Base-by-base conservation (phyloP, 2,888 invertebrate species). In the Rhogogaster chlorosoma region DNA sequence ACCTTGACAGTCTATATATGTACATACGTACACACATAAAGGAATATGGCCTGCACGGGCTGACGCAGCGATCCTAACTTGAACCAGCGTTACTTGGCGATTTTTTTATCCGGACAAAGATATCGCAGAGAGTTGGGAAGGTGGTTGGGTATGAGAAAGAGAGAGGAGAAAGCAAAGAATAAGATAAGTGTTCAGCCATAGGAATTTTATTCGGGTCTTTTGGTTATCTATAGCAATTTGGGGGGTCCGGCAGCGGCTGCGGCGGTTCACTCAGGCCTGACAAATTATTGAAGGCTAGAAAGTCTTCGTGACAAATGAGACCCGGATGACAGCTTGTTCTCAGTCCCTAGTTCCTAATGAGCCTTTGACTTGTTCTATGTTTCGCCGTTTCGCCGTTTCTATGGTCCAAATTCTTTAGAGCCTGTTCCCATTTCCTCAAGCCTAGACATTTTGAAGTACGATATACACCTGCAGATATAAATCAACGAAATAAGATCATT, bases 251-350 rank as follows among this genome's bases (percentile, higher is more conserved):
- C 80, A 12, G 45, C 18, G 45, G 45, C 67, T 29, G 84, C 82
- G 83, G 84, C 83, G 83, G 73, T 85, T 82, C 49, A 85, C 32
- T 84, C 83, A 86, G 82, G 71, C 29, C 85, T 87, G 88, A 88
- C 87, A 87, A 88, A 87, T 88, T 85, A 87, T 86, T 86, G 80
- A 86, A 87, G 85, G 86, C 86, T 84, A 84, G 82, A 86, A 86
- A 86, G 84, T 85, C 84, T 75, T 26, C 36, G 57, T 57, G 88
- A 88, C 88, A 88, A 88, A 88, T 87, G 88, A 88, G 84, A 83
- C 73, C 67, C 80, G 84, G 83, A 86, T 83, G 87, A 85, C 87
- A 85, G 86, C 86, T 86, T 88, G 87, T 86, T 89, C 87, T 84
- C 86, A 15, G 84, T 85, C 38, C 32, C 80, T 49, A 67, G 67